These are phyloP conservation scores for Eleutherodactylus coqui DNA, from an alignment of 2,797 vertebrate species.

Conservation along the genomic window DNA sequence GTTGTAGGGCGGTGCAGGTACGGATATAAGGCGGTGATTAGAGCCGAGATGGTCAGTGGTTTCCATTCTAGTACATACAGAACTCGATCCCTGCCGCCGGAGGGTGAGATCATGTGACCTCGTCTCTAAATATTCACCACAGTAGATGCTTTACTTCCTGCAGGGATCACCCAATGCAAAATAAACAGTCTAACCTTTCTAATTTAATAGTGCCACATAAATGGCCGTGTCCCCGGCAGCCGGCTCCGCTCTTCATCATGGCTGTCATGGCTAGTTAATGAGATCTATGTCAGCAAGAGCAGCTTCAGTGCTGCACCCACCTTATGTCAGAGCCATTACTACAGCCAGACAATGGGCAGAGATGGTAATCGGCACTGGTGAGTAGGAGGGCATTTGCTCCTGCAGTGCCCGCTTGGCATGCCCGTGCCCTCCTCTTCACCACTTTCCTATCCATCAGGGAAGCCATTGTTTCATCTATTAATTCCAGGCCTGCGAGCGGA, in stretches of 20 bases:
- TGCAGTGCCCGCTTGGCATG: too few relatives aligned
- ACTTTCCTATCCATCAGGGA: too few relatives aligned
- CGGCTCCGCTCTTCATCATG: constrained; percentile 42
- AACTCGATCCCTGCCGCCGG: neutral
- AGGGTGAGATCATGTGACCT: neutral
- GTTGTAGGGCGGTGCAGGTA: too few relatives aligned
- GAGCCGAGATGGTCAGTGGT: too few relatives aligned
- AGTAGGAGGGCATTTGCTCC: too few relatives aligned
- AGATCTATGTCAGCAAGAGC: constrained; percentile 39
- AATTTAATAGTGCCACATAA: constrained; percentile 23
- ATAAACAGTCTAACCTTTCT: constrained; percentile 33
- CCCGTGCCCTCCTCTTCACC: too few relatives aligned
- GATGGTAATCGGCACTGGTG: neutral
- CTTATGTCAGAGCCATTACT: constrained; percentile 25
- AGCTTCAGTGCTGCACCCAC: constrained; percentile 25
- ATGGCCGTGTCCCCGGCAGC: constrained; percentile 23
- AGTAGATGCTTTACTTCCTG: constrained; percentile 3
- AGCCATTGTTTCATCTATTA: neutral
- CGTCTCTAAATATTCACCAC: constrained; percentile 29
- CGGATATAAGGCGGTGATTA: too few relatives aligned
- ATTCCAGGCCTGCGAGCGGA: neutral
- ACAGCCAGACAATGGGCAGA: constrained; percentile 22
- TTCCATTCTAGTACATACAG: too few relatives aligned
- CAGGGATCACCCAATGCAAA: constrained; percentile 4
- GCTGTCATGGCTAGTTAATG: constrained; percentile 59